Conservation (phyloP, 2,797 vertebrate species). For the Denticeps clupeoides region DNA sequence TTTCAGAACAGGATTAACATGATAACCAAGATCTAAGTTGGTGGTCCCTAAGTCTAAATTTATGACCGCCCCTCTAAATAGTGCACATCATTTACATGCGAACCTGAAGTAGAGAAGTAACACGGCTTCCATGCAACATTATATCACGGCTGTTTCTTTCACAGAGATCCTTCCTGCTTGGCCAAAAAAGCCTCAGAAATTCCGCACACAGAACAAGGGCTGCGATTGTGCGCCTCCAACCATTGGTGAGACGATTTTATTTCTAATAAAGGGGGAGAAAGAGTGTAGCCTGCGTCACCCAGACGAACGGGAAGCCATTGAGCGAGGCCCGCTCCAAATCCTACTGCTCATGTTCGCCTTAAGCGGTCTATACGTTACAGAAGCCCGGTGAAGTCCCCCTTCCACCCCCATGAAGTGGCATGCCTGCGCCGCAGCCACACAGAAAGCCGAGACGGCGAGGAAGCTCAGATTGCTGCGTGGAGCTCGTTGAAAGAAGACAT, state of each 20-base stretch:
- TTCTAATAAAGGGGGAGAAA: constrained; percentile 45
- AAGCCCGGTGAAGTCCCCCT: too few species aligned
- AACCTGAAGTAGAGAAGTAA: background rate
- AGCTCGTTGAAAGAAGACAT: too few species aligned
- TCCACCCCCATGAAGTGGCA: background rate
- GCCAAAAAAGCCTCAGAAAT: background rate
- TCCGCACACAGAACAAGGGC: constrained; percentile 25
- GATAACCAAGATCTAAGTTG: too few species aligned
- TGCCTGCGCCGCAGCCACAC: background rate
- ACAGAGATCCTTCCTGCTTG: background rate
- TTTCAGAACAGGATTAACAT: too few species aligned
- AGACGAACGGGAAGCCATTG: constrained; percentile 51
- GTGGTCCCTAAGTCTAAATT: too few species aligned
- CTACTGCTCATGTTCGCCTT: constrained; percentile 7
- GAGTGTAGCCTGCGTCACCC: constrained; percentile 43
- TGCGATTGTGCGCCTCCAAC: constrained; percentile 35
- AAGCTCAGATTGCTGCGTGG: background rate
- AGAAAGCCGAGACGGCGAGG: background rate
- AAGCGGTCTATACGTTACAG: background rate
- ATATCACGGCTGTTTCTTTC: constrained; percentile 1
- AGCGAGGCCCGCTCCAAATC: constrained; percentile 42
- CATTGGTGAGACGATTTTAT: constrained; percentile 41
- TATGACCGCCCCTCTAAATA: too few species aligned
- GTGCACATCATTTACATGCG: background rate
- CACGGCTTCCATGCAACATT: background rate